Percentiles rank a stretch among this genome's conserved stretches.
These are phyloP conservation scores for Cherax quadricarinatus DNA, from an alignment of 1,140 invertebrate genomes.

Conservation along the genomic window DNA sequence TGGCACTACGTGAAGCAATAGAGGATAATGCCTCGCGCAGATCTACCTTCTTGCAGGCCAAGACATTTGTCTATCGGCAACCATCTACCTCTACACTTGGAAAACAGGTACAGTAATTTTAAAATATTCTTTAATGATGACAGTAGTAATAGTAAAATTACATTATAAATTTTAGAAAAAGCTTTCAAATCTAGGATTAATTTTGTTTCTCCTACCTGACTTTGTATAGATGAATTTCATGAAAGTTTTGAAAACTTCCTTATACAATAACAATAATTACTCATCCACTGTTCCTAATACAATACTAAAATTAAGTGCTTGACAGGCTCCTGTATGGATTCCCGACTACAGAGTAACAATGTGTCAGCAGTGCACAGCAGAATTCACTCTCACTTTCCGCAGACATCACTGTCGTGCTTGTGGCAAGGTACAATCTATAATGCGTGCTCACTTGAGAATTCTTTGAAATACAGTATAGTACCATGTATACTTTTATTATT, in stretches of 20 bases:
- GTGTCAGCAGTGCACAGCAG: constrained; percentile 85
- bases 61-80: constrained; percentile 34
- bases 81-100: constrained; percentile 56
- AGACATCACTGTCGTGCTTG: constrained; percentile 87
- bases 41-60: constrained; percentile 77
- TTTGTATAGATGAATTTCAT: too few species aligned
- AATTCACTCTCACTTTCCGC: constrained; percentile 85
- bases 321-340: constrained; percentile 83
- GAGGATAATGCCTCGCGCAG: constrained; percentile 80
- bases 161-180: background rate
- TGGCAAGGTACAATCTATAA: constrained; percentile 80
- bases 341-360: constrained; percentile 84
- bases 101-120: constrained; percentile 73
- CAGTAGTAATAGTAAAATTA: background rate
- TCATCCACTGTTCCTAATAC: background rate
- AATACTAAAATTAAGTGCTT: background rate
- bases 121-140: constrained; percentile 71
- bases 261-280: too few species aligned
- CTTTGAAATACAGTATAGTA: background rate
- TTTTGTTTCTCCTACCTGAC: too few species aligned
- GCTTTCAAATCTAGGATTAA: constrained; percentile 21
- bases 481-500: background rate
- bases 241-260: too few species aligned
- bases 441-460: background rate
- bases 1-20: constrained; percentile 82